Percentiles rank a stretch among this genome's conserved stretches.
Conservation (phyloP, 2,888 invertebrate genomes). For the Drosophila cognata region DNA sequence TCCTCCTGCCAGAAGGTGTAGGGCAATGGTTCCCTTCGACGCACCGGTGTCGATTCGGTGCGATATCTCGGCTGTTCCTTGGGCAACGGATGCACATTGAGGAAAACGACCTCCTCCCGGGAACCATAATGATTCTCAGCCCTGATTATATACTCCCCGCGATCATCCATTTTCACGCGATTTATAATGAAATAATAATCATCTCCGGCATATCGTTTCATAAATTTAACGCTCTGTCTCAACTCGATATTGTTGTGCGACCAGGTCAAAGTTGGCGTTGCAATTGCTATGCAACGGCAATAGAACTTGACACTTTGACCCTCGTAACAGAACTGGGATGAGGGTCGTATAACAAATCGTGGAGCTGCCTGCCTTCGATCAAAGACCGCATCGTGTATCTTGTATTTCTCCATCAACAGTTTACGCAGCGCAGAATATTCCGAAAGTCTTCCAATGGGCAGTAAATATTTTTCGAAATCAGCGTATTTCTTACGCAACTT, state of each 20-base stretch:
- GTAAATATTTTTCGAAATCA: slow-evolving; percentile 92
- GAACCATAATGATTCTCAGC: slow-evolving; percentile 99
- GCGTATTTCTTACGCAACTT: slow-evolving; percentile 93
- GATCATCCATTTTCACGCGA: slow-evolving; percentile 96
- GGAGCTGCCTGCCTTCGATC: slow-evolving; percentile 99
- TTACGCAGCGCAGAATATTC: slow-evolving; percentile 99
- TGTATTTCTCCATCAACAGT: slow-evolving; percentile 97
- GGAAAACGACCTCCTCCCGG: slow-evolving; percentile 97
- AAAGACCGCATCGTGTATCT: slow-evolving; percentile 97
- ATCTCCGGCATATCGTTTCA: slow-evolving; percentile 98
- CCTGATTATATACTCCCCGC: slow-evolving; percentile 98
- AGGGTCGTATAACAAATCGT: slow-evolving; percentile 98
- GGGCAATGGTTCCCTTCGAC: slow-evolving; percentile 92
- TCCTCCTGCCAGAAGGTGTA: slow-evolving; percentile 97
- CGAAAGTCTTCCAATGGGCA: slow-evolving; percentile 98
- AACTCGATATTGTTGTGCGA: slow-evolving; percentile 96
- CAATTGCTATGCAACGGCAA: slow-evolving; percentile 97
- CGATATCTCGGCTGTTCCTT: slow-evolving; percentile 85
- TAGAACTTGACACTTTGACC: slow-evolving; percentile 99
- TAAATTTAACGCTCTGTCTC: slow-evolving; percentile 98
- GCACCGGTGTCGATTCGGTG: slow-evolving; percentile 89
- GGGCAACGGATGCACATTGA: slow-evolving; percentile 94
- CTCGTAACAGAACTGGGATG: slow-evolving; percentile 97
- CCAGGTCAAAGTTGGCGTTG: slow-evolving; percentile 98
- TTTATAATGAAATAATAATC: slow-evolving; percentile 99